Base-by-base conservation (phyloP, 30 jellyfish, hydroid and myxozoan species). In the Mastigias papua region DNA sequence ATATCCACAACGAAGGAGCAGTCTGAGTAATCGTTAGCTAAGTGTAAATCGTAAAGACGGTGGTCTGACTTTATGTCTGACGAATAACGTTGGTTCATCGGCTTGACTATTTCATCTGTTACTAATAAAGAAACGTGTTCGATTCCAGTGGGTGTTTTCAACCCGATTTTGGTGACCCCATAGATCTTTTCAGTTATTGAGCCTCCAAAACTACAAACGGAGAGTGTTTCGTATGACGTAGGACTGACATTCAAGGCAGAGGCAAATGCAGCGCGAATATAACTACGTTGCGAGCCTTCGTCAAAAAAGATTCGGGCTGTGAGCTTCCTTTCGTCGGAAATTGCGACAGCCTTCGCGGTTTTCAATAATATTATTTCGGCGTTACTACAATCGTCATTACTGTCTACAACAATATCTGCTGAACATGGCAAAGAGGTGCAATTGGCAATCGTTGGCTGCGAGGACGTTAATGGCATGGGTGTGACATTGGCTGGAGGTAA, bases 151-250 rank as follows among this genome's bases (percentile, higher is more conserved):
- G 54, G 54, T 8, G 54, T 42, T 42, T 42, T 15, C 13, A 42
- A 15, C 54, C 54, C 54, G 54, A 42, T 42, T 42, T 42, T 42
- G 54, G 54, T 42, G 54, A 42, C 54, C 13, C 54, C 54, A 42
- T 42, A 42, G 54, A 15, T 4, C 13, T 42, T 42, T 42, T 42
- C 54, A 42, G 54, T 42, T 2, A 80, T 23, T 21, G 69, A 29
- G 8, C 90, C 90, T 9, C 90, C 82, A 34, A 42, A 80, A 60
- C 90, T 80, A 34, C 82, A 80, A 32, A 80, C 81, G 21, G 90
- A 80, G 13, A 80, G 48, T 5, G 29, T 34, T 48, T 80, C 90
- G 82, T 80, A 80, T 10, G 90, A 63, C 72, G 46, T 32, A 62
- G 90, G 90, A 27, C 29, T 28, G 33, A 80, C 33, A 23, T 49